Evolutionary conservation across 2,888 invertebrate species (phyloP).

Genomic region (Tortricodes alternella): DNA sequence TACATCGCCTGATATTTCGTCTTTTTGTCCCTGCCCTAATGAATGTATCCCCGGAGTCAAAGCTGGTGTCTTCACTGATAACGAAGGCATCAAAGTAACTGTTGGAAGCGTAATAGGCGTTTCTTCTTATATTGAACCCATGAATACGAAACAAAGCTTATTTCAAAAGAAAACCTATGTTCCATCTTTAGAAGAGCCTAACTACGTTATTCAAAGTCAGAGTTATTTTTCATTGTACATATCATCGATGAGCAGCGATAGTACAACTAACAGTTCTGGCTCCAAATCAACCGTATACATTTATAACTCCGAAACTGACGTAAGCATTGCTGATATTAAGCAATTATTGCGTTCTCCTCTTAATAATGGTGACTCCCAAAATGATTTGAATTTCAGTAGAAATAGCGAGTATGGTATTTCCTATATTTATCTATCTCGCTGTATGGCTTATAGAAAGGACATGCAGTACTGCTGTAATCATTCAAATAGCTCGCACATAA

Average conservation of each 20-base stretch:
- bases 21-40: background rate
- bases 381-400: too few relatives aligned
- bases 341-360: background rate
- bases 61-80: background rate
- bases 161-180: too few relatives aligned
- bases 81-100: background rate
- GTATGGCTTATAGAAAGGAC: background rate
- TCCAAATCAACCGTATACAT: background rate
- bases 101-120: background rate
- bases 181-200: too few relatives aligned
- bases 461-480: background rate
- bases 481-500: background rate
- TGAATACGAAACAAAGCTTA: too few relatives aligned
- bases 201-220: background rate
- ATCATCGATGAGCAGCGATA: background rate
- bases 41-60: background rate
- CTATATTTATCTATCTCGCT: background rate
- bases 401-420: background rate
- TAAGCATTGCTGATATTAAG: background rate
- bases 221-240: background rate
- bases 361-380: background rate
- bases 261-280: background rate
- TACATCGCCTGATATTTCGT: slow-evolving; percentile 3
- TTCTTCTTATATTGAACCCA: background rate
- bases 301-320: slow-evolving; percentile 4